Evolutionary conservation across 2,888 invertebrate species (phyloP).

Genomic region (Lucinisca nassula): DNA sequence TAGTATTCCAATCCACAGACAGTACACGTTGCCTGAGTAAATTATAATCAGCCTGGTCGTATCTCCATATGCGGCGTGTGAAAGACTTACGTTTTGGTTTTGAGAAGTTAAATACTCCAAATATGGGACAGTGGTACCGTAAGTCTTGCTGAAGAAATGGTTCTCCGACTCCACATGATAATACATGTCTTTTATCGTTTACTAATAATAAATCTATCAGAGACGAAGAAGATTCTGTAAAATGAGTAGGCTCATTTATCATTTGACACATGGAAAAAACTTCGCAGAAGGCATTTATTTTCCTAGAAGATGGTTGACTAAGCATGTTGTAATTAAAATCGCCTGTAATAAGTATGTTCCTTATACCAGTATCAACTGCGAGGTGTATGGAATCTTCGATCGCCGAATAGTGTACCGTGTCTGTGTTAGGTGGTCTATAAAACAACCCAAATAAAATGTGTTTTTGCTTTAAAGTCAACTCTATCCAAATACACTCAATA

Average conservation of each 20-base stretch:
- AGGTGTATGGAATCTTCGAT: slow-evolving; percentile 20
- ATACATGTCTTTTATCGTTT: too few relatives aligned
- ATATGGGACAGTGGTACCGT: slow-evolving; percentile 13
- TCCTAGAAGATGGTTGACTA: background rate
- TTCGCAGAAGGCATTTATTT: background rate
- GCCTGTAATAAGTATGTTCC: background rate
- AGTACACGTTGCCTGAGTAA: background rate
- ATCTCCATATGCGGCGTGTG: slow-evolving; percentile 10
- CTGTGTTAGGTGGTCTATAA: slow-evolving; percentile 13
- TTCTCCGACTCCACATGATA: background rate
- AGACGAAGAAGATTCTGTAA: background rate
- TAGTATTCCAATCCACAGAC: background rate
- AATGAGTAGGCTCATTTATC: background rate
- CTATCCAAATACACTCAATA: slow-evolving; percentile 36
- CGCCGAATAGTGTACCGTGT: background rate
- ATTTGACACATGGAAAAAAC: background rate
- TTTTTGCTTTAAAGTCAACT: background rate
- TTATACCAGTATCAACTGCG: slow-evolving; percentile 1
- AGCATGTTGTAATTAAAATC: slow-evolving; percentile 8
- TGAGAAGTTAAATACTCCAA: too few relatives aligned
- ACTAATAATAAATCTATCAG: background rate
- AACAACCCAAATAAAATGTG: slow-evolving; percentile 27
- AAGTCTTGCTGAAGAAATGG: background rate
- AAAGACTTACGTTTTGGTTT: too few relatives aligned
- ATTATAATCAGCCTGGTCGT: slow-evolving; percentile 2